Base-by-base conservation (phyloP, 2,113 vertebrate genomes). In the Hystrix brachyura region DNA sequence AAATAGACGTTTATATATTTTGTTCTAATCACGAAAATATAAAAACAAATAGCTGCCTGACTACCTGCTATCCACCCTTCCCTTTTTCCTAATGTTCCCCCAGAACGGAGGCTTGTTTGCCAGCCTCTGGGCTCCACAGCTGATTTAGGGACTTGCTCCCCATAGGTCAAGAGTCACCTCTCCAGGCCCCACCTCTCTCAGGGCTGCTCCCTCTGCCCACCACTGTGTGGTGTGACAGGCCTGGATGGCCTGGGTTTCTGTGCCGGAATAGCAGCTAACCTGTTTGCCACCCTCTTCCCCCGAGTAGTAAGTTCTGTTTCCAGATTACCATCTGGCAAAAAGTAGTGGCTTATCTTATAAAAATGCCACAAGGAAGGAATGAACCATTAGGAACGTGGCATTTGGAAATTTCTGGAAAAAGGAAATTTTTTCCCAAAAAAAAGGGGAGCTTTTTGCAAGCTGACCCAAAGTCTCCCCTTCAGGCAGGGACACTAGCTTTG, bases 371-470 rank as follows among this genome's bases (percentile, higher is more conserved):
- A 59, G 72, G 69, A 21, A 80, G 92, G 51, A 79, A 60, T 13
- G 71, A 67, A 38, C 34, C 38, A 19, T 32, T 43, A 59, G 43
- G 64, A 27, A 67, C 34, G 48, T 23, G 83, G 43, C 13, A 27
- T 34, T 89, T 85, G 59, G 79, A 86, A 69, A 69, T 85, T 27
- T 74, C 78, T n/a, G 10, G 34, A 69, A 78, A 78, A 48, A 95
- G 65, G 53, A 78, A 95, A 74, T 0, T n/a, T 38, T 38, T 38
- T 38, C 38, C 38, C 38, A 38, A 38, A 38, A 38, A 38, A 38
- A 38, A 38, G 38, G 38, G 38, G 38, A 38, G 38, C 38, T 38
- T 38, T 14, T 7, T n/a, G 7, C 48, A 83, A 72, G 87, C 8
- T 38, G 55, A 62, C 62, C 60, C 48, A 46, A 60, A 65, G 74